Evolutionary conservation across 2,113 vertebrate genomes (phyloP), one percentile per base, ranked within the genome.

Genomic region (Hucho hucho): DNA sequence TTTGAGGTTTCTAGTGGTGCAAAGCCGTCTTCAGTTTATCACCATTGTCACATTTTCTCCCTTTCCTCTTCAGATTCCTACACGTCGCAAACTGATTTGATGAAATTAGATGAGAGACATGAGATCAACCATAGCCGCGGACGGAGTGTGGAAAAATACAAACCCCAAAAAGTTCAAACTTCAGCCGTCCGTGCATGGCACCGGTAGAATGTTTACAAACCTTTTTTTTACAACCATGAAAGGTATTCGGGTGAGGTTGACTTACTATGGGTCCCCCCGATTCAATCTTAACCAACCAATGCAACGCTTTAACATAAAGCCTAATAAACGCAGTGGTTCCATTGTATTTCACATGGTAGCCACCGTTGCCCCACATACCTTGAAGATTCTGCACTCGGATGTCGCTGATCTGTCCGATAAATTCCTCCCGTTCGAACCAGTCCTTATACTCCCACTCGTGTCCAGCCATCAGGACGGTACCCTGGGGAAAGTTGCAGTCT

Each of bases 371-470:
- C 79, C 47, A 67, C 76, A 80, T 94, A 98, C 96, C 96, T 95
- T 98, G 96, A 61, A 98, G 95, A 87, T 98, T 98, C 81, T 98
- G 96, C 70, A 98, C 96, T 78, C 96, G 93, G 87, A 98, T 95
- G 93, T 98, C 96, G 93, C 96, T 98, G 90, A 98, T 96, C 84
- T 97, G 96, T 3, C 96, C 96, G 90, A 97, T 97, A 25, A 96
- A 92, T 87, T 96, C 96, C 92, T 98, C 96, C 58, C 96, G 93
- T 81, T 97, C 95, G 89, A 98, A 98, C 96, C 96, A 96, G 88
- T 94, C 95, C 78, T 53, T 53, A 53, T 53, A 53, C 5, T 95
- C 93, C 95, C 95, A 95, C 75, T 94, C 93, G 91, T 93, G 94
- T 81, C 94, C 94, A 29, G 96, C 96, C 96, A 97, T 97, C 88